Percentiles rank a stretch among this genome's conserved stretches.
phyloP scores from a whole-genome alignment of 2,888 invertebrate species.

The Galerucella pusilla region DNA sequence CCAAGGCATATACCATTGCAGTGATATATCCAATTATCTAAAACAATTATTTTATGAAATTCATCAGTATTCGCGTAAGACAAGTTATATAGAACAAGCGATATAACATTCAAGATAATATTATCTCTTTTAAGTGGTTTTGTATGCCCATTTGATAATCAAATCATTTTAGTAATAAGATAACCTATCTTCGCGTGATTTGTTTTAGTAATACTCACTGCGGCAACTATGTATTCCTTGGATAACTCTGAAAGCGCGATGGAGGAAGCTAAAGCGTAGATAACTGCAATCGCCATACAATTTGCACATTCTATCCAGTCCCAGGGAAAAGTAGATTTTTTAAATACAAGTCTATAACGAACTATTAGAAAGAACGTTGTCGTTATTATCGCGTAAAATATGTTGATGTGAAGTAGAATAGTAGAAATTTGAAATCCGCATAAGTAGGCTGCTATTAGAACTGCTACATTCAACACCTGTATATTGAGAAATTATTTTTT shows the following conservation, averaged over 20 bases:
- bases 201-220: slow-evolving; percentile 43
- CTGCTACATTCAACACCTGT: slow-evolving; percentile 36
- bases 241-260: slow-evolving; percentile 45
- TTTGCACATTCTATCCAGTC: slow-evolving; percentile 49
- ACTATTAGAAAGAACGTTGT: slow-evolving; percentile 41
- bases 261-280: slow-evolving; percentile 38
- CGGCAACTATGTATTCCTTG: slow-evolving; percentile 49
- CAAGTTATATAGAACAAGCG: slow-evolving; percentile 16
- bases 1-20: slow-evolving; percentile 49
- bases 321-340: slow-evolving; percentile 44
- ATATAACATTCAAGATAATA: background rate
- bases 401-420: slow-evolving; percentile 27
- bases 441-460: slow-evolving; percentile 27
- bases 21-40: slow-evolving; percentile 50
- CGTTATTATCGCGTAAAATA: slow-evolving; percentile 42
- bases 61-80: slow-evolving; percentile 31
- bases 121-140: too few species aligned
- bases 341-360: slow-evolving; percentile 39
- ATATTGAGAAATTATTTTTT: slow-evolving; percentile 13
- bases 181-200: too few species aligned
- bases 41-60: slow-evolving; percentile 12
- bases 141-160: too few species aligned
- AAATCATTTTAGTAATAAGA: too few species aligned
- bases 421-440: slow-evolving; percentile 35
- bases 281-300: slow-evolving; percentile 33